Percentiles rank a stretch among this genome's conserved stretches.
These are phyloP conservation scores for Montifringilla adamsi DNA, from an alignment of 2,113 vertebrate species.

Conservation along the genomic window DNA sequence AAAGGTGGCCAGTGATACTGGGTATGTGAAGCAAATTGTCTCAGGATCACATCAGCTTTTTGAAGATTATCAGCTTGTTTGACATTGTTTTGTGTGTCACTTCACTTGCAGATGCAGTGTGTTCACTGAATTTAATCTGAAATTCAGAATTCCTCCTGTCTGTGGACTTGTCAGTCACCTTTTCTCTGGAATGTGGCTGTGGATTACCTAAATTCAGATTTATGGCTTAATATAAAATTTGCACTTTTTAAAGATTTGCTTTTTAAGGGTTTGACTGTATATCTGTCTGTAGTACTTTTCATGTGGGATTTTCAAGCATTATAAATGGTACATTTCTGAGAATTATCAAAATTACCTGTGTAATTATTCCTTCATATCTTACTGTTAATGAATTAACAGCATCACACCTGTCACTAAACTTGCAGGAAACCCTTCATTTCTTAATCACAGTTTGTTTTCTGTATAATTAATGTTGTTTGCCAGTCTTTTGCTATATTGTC, in stretches of 20 bases:
- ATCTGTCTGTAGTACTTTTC: background rate
- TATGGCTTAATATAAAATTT: background rate
- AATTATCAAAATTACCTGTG: background rate
- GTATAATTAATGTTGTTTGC: background rate
- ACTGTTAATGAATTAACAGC: background rate
- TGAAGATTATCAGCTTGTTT: background rate
- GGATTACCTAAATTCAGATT: background rate
- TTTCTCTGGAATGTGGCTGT: background rate
- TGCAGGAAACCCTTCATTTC: background rate
- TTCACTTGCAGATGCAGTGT: background rate
- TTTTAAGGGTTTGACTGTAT: background rate
- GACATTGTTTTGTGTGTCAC: background rate
- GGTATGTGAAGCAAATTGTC: background rate
- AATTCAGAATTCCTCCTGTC: background rate
- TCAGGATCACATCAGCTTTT: background rate
- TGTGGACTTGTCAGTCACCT: background rate
- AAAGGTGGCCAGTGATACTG: background rate
- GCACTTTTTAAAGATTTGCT: background rate
- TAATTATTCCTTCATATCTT: slow-evolving; percentile 3
- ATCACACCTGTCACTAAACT: background rate
- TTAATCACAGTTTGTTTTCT: slow-evolving; percentile 21
- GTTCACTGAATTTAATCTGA: background rate
- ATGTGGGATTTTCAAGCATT: background rate
- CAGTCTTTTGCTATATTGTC: background rate
- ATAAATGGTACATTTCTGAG: background rate